A percentile compares a stretch with the other conserved stretches of the same genome.
These are phyloP conservation scores for Catamblyrhynchus diadema DNA, from an alignment of 2,797 vertebrate genomes.

Conservation along the genomic window DNA sequence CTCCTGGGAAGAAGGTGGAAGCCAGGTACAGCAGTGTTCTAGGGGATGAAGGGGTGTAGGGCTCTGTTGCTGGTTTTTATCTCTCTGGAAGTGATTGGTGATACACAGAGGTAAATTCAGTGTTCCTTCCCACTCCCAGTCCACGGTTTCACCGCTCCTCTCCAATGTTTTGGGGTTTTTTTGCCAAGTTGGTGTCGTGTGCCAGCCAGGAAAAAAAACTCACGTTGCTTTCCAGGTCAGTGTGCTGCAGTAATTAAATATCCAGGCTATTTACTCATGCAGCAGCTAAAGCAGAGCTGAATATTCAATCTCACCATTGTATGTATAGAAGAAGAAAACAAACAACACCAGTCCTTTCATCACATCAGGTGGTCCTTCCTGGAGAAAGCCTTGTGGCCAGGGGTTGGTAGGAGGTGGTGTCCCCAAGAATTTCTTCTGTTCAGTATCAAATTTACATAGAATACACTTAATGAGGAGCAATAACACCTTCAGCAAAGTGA, in stretches of 20 bases:
- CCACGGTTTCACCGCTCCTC: background rate
- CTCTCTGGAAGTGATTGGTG: background rate
- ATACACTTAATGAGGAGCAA: background rate
- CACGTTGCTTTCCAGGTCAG: background rate
- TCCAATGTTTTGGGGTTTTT: background rate
- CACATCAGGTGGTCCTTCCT: slow-evolving; percentile 12
- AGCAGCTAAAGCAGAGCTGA: background rate
- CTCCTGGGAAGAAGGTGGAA: background rate
- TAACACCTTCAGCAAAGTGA: background rate
- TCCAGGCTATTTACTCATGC: background rate
- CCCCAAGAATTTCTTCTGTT: background rate
- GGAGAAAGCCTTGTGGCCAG: background rate
- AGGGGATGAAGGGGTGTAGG: fast-evolving
- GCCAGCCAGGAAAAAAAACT: background rate
- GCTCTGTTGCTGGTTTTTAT: background rate
- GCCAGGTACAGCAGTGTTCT: background rate
- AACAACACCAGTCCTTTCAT: slow-evolving; percentile 21
- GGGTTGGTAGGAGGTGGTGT: background rate
- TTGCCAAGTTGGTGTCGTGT: background rate
- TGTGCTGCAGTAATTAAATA: background rate
- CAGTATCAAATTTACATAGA: slow-evolving; percentile 46
- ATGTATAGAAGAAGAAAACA: slow-evolving; percentile 16
- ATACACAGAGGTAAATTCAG: background rate
- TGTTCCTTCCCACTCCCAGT: background rate
- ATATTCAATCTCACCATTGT: slow-evolving; percentile 47